Base-by-base conservation (phyloP, 2,888 invertebrate species). In the Apamea monoglypha region DNA sequence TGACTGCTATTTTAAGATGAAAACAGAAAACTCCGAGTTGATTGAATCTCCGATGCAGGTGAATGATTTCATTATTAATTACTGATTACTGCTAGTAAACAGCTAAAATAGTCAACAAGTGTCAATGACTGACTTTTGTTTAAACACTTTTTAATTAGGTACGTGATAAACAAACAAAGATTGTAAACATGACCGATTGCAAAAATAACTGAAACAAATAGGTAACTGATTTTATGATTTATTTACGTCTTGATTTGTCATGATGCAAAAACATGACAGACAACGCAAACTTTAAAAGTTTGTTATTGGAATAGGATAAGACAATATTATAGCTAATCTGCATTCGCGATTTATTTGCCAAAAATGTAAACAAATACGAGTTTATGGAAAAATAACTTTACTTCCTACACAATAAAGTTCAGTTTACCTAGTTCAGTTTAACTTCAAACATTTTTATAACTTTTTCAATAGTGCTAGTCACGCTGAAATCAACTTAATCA, bases 61-160 rank as follows among this genome's bases (percentile, higher is more conserved):
- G 86, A 82, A 86, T 59, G n/a, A 64, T 74, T 69, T 69, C 56
- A 50, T 40, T 66, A 66, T n/a, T 63, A 36, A 36, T 36, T n/a
- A 72, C 32, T 32, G 25, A 81, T 59, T 40, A 64, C 64, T 44
- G 1, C 2, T 29, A 25, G 73, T 69, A 64, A 81, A 82, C 50
- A 82, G 14, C 40, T 12, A 21, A 63, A 72, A 73, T 44, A 8
- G 21, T 66, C 21, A 68, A 81, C 68, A 82, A 47, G 67, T 32
- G 82, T 73, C 75, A 82, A 82, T 29, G 87, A 63, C 86, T 75
- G 69, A 21, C 64, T 63, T n/a, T 74, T 71, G 47, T 85, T 74
- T 56, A 61, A 71, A 59, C 21, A 66, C 21, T 66, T 21, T 61
- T 25, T 56, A 68, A 74, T 69, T 70, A 77, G 10, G 40, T 50